Base-by-base conservation (phyloP, 2,113 vertebrate species). In the Callipepla squamata region DNA sequence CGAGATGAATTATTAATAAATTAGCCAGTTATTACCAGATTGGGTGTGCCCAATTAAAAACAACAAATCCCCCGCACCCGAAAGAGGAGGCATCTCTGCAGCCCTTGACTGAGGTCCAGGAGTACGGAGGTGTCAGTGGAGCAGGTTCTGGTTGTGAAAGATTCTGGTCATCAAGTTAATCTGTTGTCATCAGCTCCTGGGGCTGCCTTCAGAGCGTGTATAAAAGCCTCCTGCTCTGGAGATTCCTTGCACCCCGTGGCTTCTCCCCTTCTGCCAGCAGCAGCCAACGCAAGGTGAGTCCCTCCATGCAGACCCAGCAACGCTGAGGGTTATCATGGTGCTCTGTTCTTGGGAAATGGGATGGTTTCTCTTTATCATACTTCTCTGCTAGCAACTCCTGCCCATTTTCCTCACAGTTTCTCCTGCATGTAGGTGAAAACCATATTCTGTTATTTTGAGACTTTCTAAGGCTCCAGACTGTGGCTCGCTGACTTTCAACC, bases 141-240 rank as follows among this genome's bases (percentile, higher is more conserved):
- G 95, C 92, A 82, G 61, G 81, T 95, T 93, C 92, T 42, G 66
- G 66, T 96, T 96, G 94, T 91, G 95, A 96, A 96, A 96, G 95
- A 91, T 89, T 78, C 87, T 79, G 95, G 94, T 93, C 90, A 87
- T 92, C 80, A 85, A 58, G 65, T 94, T 91, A 87, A 84, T 70
- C 92, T 48, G 87, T 85, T 91, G 90, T 77, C 94, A 92, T 87
- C 90, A 32, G 51, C 61, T 85, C 34, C 50, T 0, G 4, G 87
- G 91, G 80, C n/a, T 82, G 80, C 58, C 65, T 88, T 76, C 85
- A 34, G 57, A 48, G 85, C 50, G 73, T 13, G 0, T 95, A 96
- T 96, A 96, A 93, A 91, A 94, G 82, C 57, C 40, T 87, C 32
- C 22, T 36, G 0, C 13, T 11, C 0, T 1, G 32, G 47, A 51